A percentile compares a stretch with the other conserved stretches of the same genome.
These are phyloP conservation scores for Heliconius erato DNA, from an alignment of 2,888 invertebrate genomes.

Conservation along the genomic window DNA sequence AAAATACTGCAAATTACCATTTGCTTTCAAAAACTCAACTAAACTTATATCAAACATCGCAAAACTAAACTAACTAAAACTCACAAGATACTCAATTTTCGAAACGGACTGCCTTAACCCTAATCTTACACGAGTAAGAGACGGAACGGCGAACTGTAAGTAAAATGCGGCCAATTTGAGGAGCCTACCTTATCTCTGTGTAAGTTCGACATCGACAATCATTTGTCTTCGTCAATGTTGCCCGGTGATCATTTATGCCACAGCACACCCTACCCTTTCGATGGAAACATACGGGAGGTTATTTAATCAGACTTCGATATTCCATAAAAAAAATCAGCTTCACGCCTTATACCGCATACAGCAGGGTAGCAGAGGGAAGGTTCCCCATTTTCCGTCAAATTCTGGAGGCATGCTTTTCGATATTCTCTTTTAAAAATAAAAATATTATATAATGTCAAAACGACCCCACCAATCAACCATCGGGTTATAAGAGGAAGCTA, in stretches of 20 bases:
- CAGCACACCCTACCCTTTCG: conserved; percentile 85
- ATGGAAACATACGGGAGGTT: conserved; percentile 59
- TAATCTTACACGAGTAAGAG: conserved; percentile 41
- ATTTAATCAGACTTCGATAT: conserved; percentile 46
- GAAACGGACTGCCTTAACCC: conserved; percentile 38
- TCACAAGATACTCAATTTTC: conserved; percentile 18
- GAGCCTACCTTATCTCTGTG: conserved; percentile 84
- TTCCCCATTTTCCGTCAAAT: too few species aligned
- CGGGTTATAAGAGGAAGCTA: background rate
- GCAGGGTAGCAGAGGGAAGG: too few species aligned
- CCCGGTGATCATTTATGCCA: conserved; percentile 86
- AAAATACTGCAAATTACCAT: too few species aligned
- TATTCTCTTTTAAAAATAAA: too few species aligned
- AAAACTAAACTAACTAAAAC: conserved; percentile 6
- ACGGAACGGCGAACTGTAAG: conserved; percentile 54
- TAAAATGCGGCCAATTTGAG: conserved; percentile 84
- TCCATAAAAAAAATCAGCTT: too few species aligned
- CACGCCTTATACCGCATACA: too few species aligned
- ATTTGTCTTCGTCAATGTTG: conserved; percentile 86
- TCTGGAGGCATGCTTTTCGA: too few species aligned
- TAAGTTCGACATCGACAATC: conserved; percentile 84
- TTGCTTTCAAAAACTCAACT: background rate
- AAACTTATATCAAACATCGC: background rate
- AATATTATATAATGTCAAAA: too few species aligned
- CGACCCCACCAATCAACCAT: too few species aligned